These are phyloP conservation scores for Calameuta pallipes DNA, from an alignment of 2,888 invertebrate species.

Conservation along the genomic window DNA sequence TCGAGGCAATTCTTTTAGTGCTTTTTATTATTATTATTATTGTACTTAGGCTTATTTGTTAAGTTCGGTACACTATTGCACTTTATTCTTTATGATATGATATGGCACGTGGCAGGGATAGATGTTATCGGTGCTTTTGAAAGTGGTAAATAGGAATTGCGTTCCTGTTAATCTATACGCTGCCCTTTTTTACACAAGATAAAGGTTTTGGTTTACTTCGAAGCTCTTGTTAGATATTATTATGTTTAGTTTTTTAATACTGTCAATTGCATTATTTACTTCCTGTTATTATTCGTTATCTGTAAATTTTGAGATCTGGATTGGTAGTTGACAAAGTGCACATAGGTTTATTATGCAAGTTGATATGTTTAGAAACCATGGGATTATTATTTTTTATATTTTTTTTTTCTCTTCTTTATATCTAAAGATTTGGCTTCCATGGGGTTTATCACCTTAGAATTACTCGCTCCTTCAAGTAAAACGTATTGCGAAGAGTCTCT, in stretches of 20 bases:
- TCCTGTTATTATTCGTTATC: conserved; percentile 45
- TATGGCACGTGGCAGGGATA: background rate
- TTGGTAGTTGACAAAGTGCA: background rate
- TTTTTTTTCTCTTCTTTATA: background rate
- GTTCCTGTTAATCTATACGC: background rate
- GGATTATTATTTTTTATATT: background rate
- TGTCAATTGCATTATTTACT: conserved; percentile 50
- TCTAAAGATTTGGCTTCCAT: background rate
- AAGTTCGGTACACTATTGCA: background rate
- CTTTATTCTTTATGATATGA: background rate
- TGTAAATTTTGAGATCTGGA: conserved; percentile 39
- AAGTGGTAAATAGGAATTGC: background rate
- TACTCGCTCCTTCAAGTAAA: background rate
- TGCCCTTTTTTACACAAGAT: background rate
- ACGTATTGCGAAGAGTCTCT: background rate
- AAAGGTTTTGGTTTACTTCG: background rate
- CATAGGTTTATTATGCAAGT: background rate
- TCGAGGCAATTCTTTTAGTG: background rate
- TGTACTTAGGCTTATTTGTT: background rate
- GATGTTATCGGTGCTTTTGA: too few relatives aligned
- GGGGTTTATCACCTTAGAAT: background rate
- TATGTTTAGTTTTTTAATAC: background rate
- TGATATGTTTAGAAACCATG: background rate
- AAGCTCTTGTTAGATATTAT: background rate
- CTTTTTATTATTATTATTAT: background rate